These are phyloP conservation scores for Doryteuthis pealeii DNA, from an alignment of 1,140 invertebrate genomes.

Conservation along the genomic window DNA sequence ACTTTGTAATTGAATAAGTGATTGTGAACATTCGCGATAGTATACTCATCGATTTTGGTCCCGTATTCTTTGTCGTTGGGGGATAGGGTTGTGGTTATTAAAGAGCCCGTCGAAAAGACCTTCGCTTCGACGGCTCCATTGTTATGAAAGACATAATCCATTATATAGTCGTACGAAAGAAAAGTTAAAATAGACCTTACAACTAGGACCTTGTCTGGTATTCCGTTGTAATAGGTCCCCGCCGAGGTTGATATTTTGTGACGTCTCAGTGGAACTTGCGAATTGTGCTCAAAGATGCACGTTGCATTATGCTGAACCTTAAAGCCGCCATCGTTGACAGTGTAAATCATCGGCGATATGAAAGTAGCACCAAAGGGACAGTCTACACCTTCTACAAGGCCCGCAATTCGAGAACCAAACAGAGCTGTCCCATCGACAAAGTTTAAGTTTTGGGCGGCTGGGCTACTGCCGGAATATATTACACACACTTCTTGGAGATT, in stretches of 20 bases:
- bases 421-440: slow-evolving; percentile 41
- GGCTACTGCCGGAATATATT: slow-evolving; percentile 38
- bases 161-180: slow-evolving; percentile 46
- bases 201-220: slow-evolving; percentile 36
- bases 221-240: slow-evolving; percentile 31
- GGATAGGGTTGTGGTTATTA: slow-evolving; percentile 22
- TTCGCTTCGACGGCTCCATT: slow-evolving; percentile 43
- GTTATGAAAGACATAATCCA: slow-evolving; percentile 48
- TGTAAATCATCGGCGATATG: slow-evolving; percentile 24
- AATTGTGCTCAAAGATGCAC: slow-evolving; percentile 53
- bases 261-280: slow-evolving; percentile 34
- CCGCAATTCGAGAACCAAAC: slow-evolving; percentile 35
- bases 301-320: slow-evolving; percentile 26
- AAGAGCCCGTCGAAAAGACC: slow-evolving; percentile 31
- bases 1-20: slow-evolving; percentile 42
- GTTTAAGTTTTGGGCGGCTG: slow-evolving; percentile 31
- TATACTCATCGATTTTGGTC: slow-evolving; percentile 22
- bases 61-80: slow-evolving; percentile 34
- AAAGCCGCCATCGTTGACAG: slow-evolving; percentile 16
- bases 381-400: slow-evolving; percentile 45
- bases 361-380: slow-evolving; percentile 47
- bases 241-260: slow-evolving; percentile 24
- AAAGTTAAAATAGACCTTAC: slow-evolving; percentile 37
- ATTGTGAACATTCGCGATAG: slow-evolving; percentile 31
- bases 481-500: slow-evolving; percentile 45